Percentiles rank a stretch among this genome's conserved stretches.
These are phyloP conservation scores for Antheraea yamamai DNA, from an alignment of 2,888 invertebrate species.

Conservation along the genomic window DNA sequence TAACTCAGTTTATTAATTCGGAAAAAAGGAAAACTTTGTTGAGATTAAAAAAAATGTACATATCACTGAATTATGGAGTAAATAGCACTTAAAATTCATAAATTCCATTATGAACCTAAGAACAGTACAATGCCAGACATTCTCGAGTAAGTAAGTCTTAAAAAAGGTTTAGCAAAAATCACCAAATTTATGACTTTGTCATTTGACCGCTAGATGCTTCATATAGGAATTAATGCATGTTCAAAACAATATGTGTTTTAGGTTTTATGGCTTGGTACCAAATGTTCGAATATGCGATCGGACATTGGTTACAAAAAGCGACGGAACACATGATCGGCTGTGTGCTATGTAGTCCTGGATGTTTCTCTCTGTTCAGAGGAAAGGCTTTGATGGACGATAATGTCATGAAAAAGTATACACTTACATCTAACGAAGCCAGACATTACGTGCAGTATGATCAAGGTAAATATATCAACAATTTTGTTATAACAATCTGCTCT, in stretches of 20 bases:
- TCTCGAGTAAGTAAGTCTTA: too few species aligned
- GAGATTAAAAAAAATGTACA: too few species aligned
- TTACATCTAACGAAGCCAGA: constrained; percentile 87
- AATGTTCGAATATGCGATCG: constrained; percentile 94
- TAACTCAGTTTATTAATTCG: too few species aligned
- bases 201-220: background rate
- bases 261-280: constrained; percentile 94
- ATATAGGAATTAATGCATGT: too few species aligned
- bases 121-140: too few species aligned
- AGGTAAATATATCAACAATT: constrained; percentile 73
- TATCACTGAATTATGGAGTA: too few species aligned
- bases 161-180: too few species aligned
- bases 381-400: constrained; percentile 95
- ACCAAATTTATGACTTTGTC: background rate
- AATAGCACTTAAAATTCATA: too few species aligned
- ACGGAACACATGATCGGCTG: constrained; percentile 95
- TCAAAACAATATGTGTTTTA: constrained; percentile 38
- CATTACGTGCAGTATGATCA: constrained; percentile 97
- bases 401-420: constrained; percentile 94
- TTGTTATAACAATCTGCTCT: background rate
- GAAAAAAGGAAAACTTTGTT: too few species aligned
- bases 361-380: constrained; percentile 94
- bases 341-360: constrained; percentile 95
- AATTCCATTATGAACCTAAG: too few species aligned
- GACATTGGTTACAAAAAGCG: constrained; percentile 96